phyloP scores from a whole-genome alignment of 2,797 vertebrate species.

The Pempheris klunzingeri region DNA sequence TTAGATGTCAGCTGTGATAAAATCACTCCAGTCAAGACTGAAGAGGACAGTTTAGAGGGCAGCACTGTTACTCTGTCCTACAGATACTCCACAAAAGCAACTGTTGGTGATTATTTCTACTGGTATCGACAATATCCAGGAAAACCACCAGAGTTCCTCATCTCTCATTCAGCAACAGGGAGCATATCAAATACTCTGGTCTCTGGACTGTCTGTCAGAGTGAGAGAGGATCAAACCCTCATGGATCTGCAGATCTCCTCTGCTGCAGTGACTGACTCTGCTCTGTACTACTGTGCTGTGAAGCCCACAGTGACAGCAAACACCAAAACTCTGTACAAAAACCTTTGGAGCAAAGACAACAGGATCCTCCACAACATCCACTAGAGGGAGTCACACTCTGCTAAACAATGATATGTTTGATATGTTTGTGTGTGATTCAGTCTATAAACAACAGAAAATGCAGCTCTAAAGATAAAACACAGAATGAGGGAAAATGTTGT shows the following conservation, averaged over 20 bases:
- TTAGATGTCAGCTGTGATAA: slow-evolving; percentile 23
- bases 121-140: slow-evolving; percentile 53
- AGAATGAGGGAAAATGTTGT: too few relatives aligned
- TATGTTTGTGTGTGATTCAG: too few relatives aligned
- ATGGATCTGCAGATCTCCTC: slow-evolving; percentile 5
- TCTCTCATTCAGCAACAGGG: too few relatives aligned
- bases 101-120: neutral
- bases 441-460: too few relatives aligned
- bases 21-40: slow-evolving; percentile 13
- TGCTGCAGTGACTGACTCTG: slow-evolving; percentile 29
- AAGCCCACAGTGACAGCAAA: slow-evolving; percentile 55
- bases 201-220: too few relatives aligned
- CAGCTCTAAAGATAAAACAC: too few relatives aligned
- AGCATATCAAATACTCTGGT: too few relatives aligned
- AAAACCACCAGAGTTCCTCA: slow-evolving; percentile 21
- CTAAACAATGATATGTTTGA: neutral
- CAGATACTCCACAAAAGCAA: neutral
- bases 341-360: slow-evolving; percentile 30
- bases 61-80: neutral
- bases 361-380: slow-evolving; percentile 11
- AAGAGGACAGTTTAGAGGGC: slow-evolving; percentile 10
- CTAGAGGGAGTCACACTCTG: slow-evolving; percentile 14
- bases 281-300: neutral
- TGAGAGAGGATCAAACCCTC: neutral
- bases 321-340: slow-evolving; percentile 32